Evolutionary conservation across 2,113 vertebrate genomes (phyloP), one percentile per base, ranked within the genome.

Genomic region (Myotis lucifugus): DNA sequence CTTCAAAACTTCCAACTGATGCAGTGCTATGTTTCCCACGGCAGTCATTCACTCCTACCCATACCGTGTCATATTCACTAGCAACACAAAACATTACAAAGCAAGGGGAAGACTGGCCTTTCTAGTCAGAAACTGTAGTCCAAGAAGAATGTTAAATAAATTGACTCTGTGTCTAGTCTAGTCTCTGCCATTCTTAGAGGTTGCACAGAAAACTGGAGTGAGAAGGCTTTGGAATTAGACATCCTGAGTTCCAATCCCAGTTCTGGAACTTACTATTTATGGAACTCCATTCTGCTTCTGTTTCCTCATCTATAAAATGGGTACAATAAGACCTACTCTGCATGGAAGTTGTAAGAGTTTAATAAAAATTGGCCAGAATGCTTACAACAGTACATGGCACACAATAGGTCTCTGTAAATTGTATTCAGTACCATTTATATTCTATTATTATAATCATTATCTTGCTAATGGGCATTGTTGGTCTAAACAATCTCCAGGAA

Each of bases 381-480:
- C 21, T n/a, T 59, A 64, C 21, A 69, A 90, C 29, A 81, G 19
- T 59, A 19, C 11, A 7, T 5, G 10, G 8, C 12, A 82, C 34
- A 85, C 52, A 48, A 32, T 2, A 77, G 73, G 27, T 87, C 66
- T 74, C 83, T 29, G 15, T 48, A 85, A 40, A 81, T 76, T 29
- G 11, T 74, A 66, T 70, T 73, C 72, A 56, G 21, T 56, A 42
- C 46, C 78, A 85, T 74, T 50, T 84, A 40, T 34, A 46, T 85
- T 37, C 83, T 93, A 46, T 77, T 72, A 78, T 66, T 86, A 88
- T n/a, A 73, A 90, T 67, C 11, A 73, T 50, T 88, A 29, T 74
- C 76, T 88, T 95, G 23, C 32, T 56, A 81, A 88, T 25, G 27
- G 12, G 12, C 23, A 79, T 34, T 40, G 19, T 27, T 87, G 59